Evolutionary conservation across 2,888 invertebrate genomes (phyloP), one percentile per base, ranked within the genome.

Genomic region (Tenthredo distinguenda): DNA sequence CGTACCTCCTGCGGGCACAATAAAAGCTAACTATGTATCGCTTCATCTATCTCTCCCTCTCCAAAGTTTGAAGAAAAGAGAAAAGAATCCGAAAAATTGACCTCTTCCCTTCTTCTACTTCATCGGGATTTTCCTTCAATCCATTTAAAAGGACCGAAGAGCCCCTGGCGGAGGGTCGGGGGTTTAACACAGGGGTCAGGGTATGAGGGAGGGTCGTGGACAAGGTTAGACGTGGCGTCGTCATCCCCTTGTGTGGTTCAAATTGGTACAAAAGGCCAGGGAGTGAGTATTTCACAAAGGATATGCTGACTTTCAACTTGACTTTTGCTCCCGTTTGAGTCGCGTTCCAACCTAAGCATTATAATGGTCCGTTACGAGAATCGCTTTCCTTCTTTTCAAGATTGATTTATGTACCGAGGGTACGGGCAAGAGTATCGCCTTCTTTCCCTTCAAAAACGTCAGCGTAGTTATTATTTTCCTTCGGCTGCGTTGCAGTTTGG

Each of bases 341-440:
- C 68, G 83, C 68, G 65, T 47, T 68, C 83, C 18, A 62, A 81
- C 81, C 81, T 58, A 71, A 83, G 55, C 43, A 85, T 85, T 81
- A 81, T 85, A 85, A 85, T 72, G 85, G 82, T 81, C 85, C 79
- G 85, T 85, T 85, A 82, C 81, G 31, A 85, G 68, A 85, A 68
- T 72, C 81, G 82, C 40, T 82, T 85, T 85, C 26, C 50, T 85
- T 9, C 50, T 31, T 71, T 72, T 85, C 74, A 55, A 47, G 85
- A 85, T 85, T 83, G 81, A 81, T 81, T 77, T 55, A 77, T 21
- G 62, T 58, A 81, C n/a, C 15, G 10, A 12, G n/a, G 18, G n/a
- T 55, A 26, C 47, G 34, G 15, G 47, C 55, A 12, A n/a, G 47
- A 34, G 81, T 62, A 58, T 58, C 58, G 77, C 50, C 31, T 55